Conservation (phyloP, 2,888 invertebrate genomes). For the Pyrocoelia pectoralis region DNA sequence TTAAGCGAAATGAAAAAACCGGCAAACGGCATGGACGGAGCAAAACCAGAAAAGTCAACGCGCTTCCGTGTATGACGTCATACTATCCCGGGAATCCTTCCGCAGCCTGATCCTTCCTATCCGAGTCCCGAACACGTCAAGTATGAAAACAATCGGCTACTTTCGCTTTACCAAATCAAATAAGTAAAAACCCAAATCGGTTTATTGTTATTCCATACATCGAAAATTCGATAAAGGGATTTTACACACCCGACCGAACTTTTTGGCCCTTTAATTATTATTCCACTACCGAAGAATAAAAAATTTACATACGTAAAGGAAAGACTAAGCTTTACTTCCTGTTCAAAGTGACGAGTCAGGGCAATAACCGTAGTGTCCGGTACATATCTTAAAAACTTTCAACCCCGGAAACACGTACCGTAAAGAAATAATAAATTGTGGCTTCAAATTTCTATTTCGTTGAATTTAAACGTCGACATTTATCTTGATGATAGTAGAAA, state of each 20-base stretch:
- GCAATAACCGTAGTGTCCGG: constrained; percentile 45
- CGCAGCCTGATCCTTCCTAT: constrained; percentile 52
- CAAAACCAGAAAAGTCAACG: constrained; percentile 41
- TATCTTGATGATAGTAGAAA: neutral
- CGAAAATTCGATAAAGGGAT: neutral
- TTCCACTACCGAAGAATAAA: constrained; percentile 23
- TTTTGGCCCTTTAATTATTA: constrained; percentile 21
- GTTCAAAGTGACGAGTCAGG: constrained; percentile 36
- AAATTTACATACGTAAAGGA: constrained; percentile 19
- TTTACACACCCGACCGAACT: too few species aligned
- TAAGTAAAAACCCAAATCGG: constrained; percentile 13
- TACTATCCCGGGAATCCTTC: constrained; percentile 57
- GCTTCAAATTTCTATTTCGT: neutral
- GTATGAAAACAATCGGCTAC: constrained; percentile 40
- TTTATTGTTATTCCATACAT: neutral
- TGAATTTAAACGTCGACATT: neutral
- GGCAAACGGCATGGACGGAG: constrained; percentile 53
- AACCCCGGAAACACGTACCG: constrained; percentile 28
- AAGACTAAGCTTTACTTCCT: constrained; percentile 39
- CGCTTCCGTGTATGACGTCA: constrained; percentile 59
- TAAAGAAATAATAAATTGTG: constrained; percentile 13
- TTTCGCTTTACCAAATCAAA: constrained; percentile 22
- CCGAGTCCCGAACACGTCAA: constrained; percentile 39
- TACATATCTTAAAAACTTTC: constrained; percentile 33
- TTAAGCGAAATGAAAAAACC: constrained; percentile 25